These are phyloP conservation scores for Augochlorella aurata DNA, from an alignment of 2,888 invertebrate species.

Conservation along the genomic window DNA sequence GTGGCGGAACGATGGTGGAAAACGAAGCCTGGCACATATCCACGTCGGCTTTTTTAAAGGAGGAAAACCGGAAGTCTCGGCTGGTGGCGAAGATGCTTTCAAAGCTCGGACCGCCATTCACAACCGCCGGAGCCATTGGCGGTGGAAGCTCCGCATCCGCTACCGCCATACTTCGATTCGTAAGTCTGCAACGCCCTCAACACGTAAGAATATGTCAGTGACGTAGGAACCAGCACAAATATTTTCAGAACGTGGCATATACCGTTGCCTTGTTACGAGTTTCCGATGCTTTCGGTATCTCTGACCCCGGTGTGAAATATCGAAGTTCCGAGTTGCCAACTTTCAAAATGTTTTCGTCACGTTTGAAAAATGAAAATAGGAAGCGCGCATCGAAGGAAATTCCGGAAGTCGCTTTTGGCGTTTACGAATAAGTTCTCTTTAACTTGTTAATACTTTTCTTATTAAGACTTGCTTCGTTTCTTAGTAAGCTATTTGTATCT, in stretches of 20 bases:
- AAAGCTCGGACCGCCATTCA: slow-evolving; percentile 74
- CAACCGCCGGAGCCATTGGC: slow-evolving; percentile 73
- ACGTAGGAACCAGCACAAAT: slow-evolving; percentile 56
- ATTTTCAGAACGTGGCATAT: background rate
- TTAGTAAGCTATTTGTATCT: too few species aligned
- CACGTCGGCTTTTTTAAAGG: slow-evolving; percentile 78
- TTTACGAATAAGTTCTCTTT: too few species aligned
- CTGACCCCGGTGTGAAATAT: background rate
- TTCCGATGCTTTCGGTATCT: background rate
- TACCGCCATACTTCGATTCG: slow-evolving; percentile 80
- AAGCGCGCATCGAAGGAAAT: too few species aligned
- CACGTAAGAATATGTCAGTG: slow-evolving; percentile 59
- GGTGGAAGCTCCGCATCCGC: slow-evolving; percentile 78
- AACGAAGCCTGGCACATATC: slow-evolving; percentile 67
- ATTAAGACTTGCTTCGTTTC: too few species aligned
- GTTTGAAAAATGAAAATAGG: too few species aligned
- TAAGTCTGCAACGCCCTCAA: slow-evolving; percentile 72
- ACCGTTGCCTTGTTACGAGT: background rate
- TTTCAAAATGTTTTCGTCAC: background rate
- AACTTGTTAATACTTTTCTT: too few species aligned
- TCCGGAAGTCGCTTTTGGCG: too few species aligned
- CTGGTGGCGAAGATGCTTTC: slow-evolving; percentile 79
- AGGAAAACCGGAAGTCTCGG: slow-evolving; percentile 77
- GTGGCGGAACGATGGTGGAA: slow-evolving; percentile 36
- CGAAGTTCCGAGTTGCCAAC: background rate